These are phyloP conservation scores for Morpho achilles DNA, from an alignment of 2,888 invertebrate genomes.

Conservation along the genomic window DNA sequence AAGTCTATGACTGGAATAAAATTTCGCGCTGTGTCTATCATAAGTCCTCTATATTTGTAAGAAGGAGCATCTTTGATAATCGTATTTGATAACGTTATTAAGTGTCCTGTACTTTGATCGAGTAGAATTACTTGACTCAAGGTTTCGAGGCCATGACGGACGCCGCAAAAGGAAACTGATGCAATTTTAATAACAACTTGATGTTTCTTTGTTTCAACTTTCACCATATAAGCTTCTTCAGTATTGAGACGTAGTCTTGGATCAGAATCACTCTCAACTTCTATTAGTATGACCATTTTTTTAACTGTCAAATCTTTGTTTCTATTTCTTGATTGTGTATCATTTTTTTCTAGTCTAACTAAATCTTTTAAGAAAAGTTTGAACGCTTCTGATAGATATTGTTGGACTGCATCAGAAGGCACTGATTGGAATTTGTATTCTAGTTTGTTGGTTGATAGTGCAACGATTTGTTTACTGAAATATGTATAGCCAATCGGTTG, in stretches of 20 bases:
- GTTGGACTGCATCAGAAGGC: conserved; percentile 48
- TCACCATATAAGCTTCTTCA: conserved; percentile 85
- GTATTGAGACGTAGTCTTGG: conserved; percentile 81
- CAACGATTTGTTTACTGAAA: conserved; percentile 79
- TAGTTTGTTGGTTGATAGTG: conserved; percentile 74
- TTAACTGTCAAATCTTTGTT: conserved; percentile 35
- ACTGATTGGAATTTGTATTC: conserved; percentile 64
- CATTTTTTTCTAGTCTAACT: conserved; percentile 60
- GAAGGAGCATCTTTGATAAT: conserved; percentile 87
- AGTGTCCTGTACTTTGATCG: conserved; percentile 80
- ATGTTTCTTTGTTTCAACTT: conserved; percentile 57
- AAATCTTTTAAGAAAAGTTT: conserved; percentile 70
- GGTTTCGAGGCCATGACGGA: conserved; percentile 86
- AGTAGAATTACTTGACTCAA: conserved; percentile 86
- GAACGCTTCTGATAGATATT: conserved; percentile 62
- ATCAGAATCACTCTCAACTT: conserved; percentile 74
- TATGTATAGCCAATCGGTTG: conserved; percentile 83
- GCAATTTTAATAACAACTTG: conserved; percentile 76
- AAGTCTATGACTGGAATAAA: conserved; percentile 87
- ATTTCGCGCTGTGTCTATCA: conserved; percentile 94
- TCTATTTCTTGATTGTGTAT: conserved; percentile 33
- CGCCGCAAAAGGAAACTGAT: conserved; percentile 82
- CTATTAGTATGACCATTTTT: conserved; percentile 63
- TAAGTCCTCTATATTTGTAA: conserved; percentile 88
- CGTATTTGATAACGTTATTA: conserved; percentile 81